phyloP scores from a whole-genome alignment of 2,113 vertebrate species.

The Tiliqua scincoides region DNA sequence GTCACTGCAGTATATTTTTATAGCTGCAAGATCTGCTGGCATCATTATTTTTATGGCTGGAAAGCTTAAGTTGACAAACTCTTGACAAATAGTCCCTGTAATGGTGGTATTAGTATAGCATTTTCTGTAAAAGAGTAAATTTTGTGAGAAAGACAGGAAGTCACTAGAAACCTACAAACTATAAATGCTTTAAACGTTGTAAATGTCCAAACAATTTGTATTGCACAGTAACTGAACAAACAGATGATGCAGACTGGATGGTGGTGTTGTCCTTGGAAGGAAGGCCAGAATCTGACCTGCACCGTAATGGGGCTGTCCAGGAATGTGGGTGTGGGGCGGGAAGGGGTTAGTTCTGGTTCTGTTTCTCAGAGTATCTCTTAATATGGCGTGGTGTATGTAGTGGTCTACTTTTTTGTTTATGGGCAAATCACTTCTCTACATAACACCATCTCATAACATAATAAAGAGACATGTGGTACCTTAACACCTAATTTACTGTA shows the following conservation, averaged over 20 bases:
- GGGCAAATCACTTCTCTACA: too few relatives aligned
- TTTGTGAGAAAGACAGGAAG: background rate
- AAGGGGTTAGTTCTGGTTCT: background rate
- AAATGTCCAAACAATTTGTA: background rate
- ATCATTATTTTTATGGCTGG: conserved; percentile 4
- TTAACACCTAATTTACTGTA: background rate
- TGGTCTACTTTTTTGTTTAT: background rate
- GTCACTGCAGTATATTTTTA: conserved; percentile 16
- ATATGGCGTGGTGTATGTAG: background rate
- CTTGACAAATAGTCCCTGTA: background rate
- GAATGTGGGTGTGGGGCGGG: background rate
- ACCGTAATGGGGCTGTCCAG: background rate
- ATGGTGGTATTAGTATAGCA: background rate
- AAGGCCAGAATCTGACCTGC: background rate
- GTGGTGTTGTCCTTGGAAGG: background rate
- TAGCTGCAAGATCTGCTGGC: background rate
- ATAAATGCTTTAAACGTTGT: background rate
- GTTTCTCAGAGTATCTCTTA: background rate
- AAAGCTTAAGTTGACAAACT: background rate
- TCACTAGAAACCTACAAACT: background rate
- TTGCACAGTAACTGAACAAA: background rate
- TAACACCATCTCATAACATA: too few relatives aligned
- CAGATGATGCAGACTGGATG: background rate
- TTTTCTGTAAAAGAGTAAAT: background rate
- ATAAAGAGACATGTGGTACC: background rate